Conservation (phyloP, 2,113 vertebrate genomes). For the Hystrix brachyura region DNA sequence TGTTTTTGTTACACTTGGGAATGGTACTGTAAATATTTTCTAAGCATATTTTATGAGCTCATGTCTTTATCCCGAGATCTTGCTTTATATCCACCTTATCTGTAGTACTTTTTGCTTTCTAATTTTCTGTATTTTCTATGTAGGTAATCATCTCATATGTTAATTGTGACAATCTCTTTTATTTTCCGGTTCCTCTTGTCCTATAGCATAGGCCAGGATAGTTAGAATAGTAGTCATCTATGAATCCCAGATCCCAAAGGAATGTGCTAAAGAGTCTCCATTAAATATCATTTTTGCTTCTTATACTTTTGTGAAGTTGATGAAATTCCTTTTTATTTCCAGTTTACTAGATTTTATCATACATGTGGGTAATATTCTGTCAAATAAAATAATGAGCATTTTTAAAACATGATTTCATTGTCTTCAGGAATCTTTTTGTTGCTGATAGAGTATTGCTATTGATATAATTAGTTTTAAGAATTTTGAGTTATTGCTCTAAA, state of each 20-base stretch:
- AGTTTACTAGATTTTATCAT: slow-evolving; percentile 14
- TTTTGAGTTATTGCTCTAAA: not conserved
- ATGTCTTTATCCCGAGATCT: not conserved
- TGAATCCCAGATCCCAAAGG: not conserved
- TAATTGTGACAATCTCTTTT: not conserved
- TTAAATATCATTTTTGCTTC: not conserved
- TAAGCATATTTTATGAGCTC: not conserved
- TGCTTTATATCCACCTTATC: not conserved
- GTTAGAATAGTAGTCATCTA: not conserved
- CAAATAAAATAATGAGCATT: not conserved
- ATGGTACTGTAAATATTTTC: slow-evolving; percentile 3
- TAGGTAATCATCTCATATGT: not conserved
- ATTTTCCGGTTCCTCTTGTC: not conserved
- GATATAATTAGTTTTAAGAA: slow-evolving; percentile 6
- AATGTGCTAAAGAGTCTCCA: not conserved
- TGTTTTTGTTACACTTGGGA: not conserved
- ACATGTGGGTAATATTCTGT: not conserved
- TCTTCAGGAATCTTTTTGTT: not conserved
- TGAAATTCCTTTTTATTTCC: not conserved
- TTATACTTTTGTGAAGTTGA: not conserved
- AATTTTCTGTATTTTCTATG: not conserved
- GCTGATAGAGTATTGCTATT: not conserved
- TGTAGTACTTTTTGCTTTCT: not conserved
- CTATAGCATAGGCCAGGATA: not conserved
- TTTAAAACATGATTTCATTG: not conserved